Evolutionary conservation across 2,888 invertebrate genomes (phyloP).

Genomic region (Papilio demoleus): DNA sequence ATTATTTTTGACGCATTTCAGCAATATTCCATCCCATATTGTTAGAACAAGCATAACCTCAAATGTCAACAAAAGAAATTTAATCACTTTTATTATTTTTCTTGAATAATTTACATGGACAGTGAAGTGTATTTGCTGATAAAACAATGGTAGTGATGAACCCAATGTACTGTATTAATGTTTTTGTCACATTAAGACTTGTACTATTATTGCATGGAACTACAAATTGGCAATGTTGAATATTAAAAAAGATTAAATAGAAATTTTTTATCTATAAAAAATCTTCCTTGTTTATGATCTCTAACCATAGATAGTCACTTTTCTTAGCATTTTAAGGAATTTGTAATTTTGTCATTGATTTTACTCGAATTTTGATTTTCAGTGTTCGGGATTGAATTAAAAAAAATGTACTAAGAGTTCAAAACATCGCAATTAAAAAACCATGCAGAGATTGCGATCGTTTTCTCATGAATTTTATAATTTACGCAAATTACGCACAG

Average conservation of each 20-base stretch:
- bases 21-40: constrained; percentile 75
- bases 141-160: neutral
- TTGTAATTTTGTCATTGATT: too few species aligned
- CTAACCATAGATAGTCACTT: too few species aligned
- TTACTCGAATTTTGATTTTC: neutral
- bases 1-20: constrained; percentile 57
- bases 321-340: too few species aligned
- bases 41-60: constrained; percentile 67
- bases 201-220: neutral
- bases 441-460: constrained; percentile 9
- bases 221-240: neutral
- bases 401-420: neutral
- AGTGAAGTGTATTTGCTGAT: constrained; percentile 1
- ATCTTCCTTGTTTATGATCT: too few species aligned
- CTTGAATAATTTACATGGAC: neutral
- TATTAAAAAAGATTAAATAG: neutral
- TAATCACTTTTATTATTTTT: neutral
- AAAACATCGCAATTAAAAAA: constrained; percentile 33
- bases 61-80: constrained; percentile 31
- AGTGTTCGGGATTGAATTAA: neutral
- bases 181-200: neutral
- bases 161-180: neutral
- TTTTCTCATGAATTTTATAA: constrained; percentile 38
- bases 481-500: constrained; percentile 39
- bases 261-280: too few species aligned